Evolutionary conservation across 2,113 vertebrate genomes (phyloP), one percentile per base, ranked within the genome.

Genomic region (Myotis davidii): DNA sequence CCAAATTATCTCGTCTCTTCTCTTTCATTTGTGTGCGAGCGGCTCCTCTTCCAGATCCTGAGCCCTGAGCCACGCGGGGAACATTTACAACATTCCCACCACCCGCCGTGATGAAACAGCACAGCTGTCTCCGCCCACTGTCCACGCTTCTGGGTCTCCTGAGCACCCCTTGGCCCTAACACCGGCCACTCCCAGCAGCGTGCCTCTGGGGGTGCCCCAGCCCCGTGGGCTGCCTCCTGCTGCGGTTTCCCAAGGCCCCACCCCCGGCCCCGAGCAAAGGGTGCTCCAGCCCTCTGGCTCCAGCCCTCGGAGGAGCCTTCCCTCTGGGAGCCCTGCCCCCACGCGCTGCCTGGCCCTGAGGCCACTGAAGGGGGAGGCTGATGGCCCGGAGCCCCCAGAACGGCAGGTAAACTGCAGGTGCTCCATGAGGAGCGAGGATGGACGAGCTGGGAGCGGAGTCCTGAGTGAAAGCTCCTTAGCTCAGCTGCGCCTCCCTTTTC

Each of bases 111-210:
- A 14, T 18, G 1, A 1, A n/a, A 64, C 18, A 5, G 81, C 18
- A 25, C 9, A 1, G 48, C 45, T 4, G n/a, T 2, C 3, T 56
- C 54, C 54, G 37, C 32, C 18, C 25, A 1, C 42, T 3, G 18
- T 5, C 2, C 32, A 16, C 0, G 0, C 27, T 0, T 27, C 52
- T 1, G 11, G 0, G 1, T 13, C 65, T 29, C 21, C 20, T 9
- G 37, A 34, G 45, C 56, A 10, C 67, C 3, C 7, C 3, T 9
- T 17, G 25, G 16, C 20, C 16, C 25, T 37, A 61, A 59, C n/a
- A 0, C 4, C 1, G 14, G n/a, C 17, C 13, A 9, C 27, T 6
- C 23, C 27, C 0, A 16, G 52, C 4, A 5, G 52, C 4, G 3
- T 1, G 4, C 10, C 42, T 0, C 37, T 23, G 54, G 48, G 10